phyloP scores from a whole-genome alignment of 2,797 vertebrate genomes.

The Arrhamphus sclerolepis region DNA sequence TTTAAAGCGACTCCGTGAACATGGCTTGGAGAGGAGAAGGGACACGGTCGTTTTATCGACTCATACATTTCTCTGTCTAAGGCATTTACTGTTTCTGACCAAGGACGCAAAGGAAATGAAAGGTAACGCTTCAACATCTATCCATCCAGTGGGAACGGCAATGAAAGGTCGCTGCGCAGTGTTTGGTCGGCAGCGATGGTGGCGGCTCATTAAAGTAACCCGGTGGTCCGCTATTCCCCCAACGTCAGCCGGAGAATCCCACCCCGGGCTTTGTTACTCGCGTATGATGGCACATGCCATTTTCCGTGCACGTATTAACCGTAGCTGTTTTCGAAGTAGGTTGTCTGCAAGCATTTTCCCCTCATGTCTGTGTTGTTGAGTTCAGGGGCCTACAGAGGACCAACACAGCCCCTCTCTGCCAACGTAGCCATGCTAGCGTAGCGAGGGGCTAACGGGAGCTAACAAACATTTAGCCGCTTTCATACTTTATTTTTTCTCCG shows the following conservation, averaged over 20 bases:
- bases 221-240: not conserved
- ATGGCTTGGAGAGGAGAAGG: conserved; percentile 64
- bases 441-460: conserved; percentile 33
- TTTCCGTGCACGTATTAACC: not conserved
- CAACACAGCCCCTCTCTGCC: conserved; percentile 43
- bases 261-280: not conserved
- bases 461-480: conserved; percentile 9
- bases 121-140: conserved; percentile 46
- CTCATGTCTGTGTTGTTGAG: conserved; percentile 8
- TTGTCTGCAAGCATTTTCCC: too few relatives aligned
- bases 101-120: conserved; percentile 28
- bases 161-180: conserved; percentile 9
- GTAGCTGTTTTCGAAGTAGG: not conserved
- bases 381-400: conserved; percentile 53
- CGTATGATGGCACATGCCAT: fast-evolving
- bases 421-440: conserved; percentile 69
- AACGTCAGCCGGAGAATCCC: too few relatives aligned
- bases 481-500: not conserved
- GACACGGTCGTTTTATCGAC: conserved; percentile 48
- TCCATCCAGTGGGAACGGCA: not conserved
- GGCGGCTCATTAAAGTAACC: conserved; percentile 6
- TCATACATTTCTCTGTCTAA: conserved; percentile 35
- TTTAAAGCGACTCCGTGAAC: conserved; percentile 42
- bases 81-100: conserved; percentile 9
- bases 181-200: conserved; percentile 7